Evolutionary conservation across 2,797 vertebrate species (phyloP).

Genomic region (Champsocephalus esox): DNA sequence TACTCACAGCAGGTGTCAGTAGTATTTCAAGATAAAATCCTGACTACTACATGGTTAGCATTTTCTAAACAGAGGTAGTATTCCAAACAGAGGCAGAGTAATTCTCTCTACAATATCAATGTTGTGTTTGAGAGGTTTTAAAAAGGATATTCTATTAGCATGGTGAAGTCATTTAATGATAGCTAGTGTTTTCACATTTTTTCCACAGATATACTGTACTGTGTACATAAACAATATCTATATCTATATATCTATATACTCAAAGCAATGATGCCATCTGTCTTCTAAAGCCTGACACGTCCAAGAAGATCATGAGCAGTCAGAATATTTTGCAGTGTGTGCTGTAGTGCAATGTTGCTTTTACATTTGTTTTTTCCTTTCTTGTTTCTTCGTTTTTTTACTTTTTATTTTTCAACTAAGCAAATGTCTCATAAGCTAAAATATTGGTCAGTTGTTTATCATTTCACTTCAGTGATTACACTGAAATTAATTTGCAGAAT

Average conservation of each 20-base stretch:
- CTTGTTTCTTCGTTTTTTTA: slow-evolving; percentile 35
- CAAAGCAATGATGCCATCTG: slow-evolving; percentile 81
- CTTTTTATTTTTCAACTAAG: slow-evolving; percentile 59
- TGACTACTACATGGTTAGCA: slow-evolving; percentile 61
- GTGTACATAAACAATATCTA: slow-evolving; percentile 85
- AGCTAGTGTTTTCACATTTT: slow-evolving; percentile 80
- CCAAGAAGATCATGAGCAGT: slow-evolving; percentile 68
- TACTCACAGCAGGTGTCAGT: slow-evolving; percentile 68
- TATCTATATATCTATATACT: slow-evolving; percentile 85
- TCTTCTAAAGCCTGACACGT: slow-evolving; percentile 71
- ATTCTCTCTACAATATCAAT: slow-evolving; percentile 71
- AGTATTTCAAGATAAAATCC: slow-evolving; percentile 62
- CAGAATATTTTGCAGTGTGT: slow-evolving; percentile 62
- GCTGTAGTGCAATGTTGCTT: slow-evolving; percentile 73
- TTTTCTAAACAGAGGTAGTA: slow-evolving; percentile 68
- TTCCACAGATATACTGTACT: slow-evolving; percentile 82
- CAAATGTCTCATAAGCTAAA: slow-evolving; percentile 73
- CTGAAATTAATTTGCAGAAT: slow-evolving; percentile 53
- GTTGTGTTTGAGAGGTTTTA: slow-evolving; percentile 78
- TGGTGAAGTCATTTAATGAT: slow-evolving; percentile 83
- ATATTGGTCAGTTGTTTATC: slow-evolving; percentile 63
- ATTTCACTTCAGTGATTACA: slow-evolving; percentile 50
- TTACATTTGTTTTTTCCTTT: slow-evolving; percentile 39
- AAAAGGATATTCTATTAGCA: slow-evolving; percentile 82
- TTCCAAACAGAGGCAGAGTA: slow-evolving; percentile 66